A percentile compares a stretch with the other conserved stretches of the same genome.
Evolutionary conservation across 2,888 invertebrate genomes (phyloP).

Genomic region (Lepeophtheirus nordmannii): DNA sequence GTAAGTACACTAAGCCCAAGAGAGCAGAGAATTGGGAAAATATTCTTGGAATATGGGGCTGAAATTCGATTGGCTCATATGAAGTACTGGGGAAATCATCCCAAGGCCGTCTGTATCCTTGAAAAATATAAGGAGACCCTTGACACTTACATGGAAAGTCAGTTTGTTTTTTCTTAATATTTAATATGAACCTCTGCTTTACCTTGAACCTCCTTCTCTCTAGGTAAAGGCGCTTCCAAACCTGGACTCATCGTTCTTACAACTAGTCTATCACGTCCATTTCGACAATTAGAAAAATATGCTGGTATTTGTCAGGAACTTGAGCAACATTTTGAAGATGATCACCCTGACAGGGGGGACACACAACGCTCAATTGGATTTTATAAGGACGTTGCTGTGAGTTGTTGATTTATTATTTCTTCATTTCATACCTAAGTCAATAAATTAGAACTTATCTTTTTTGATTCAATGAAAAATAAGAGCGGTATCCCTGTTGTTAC

Average conservation of each 20-base stretch:
- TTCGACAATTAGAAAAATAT: conserved; percentile 85
- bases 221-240: conserved; percentile 56
- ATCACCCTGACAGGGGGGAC: conserved; percentile 87
- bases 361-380: conserved; percentile 86
- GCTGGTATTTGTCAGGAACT: conserved; percentile 77
- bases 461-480: not conserved
- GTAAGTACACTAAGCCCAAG: conserved; percentile 52
- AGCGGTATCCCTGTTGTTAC: not conserved
- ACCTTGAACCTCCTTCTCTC: not conserved
- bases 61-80: conserved; percentile 59
- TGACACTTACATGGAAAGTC: conserved; percentile 64
- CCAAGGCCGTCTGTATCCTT: conserved; percentile 77
- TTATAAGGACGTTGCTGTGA: conserved; percentile 83
- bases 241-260: conserved; percentile 79
- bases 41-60: conserved; percentile 57
- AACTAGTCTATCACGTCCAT: conserved; percentile 83
- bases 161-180: not conserved
- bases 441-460: too few species aligned
- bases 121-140: conserved; percentile 77
- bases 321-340: conserved; percentile 85
- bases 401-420: conserved; percentile 31
- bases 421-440: not conserved
- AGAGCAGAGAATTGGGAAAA: conserved; percentile 73
- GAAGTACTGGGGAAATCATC: conserved; percentile 81
- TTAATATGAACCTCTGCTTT: not conserved